Conservation (phyloP, 2,113 vertebrate genomes). For the Passerina amoena region DNA sequence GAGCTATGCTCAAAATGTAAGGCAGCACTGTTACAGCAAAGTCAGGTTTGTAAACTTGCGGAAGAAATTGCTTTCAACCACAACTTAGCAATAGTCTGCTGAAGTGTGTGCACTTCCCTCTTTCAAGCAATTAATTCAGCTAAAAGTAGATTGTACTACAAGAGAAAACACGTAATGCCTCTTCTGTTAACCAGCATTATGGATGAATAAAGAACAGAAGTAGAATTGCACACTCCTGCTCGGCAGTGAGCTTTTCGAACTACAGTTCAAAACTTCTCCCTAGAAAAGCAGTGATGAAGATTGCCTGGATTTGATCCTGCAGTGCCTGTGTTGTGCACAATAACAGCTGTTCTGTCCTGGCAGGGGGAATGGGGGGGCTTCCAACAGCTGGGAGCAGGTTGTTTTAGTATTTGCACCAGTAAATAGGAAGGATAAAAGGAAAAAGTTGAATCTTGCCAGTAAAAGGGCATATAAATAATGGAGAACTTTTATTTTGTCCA, state of each 20-base stretch:
- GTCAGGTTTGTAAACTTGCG: neutral
- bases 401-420: neutral
- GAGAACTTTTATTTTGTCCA: neutral
- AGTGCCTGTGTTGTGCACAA: neutral
- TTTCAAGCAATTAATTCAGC: neutral
- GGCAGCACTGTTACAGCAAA: neutral
- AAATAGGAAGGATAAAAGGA: conserved; percentile 17
- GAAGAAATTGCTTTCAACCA: neutral
- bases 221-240: neutral
- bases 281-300: neutral
- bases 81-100: neutral
- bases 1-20: neutral
- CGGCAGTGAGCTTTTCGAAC: neutral
- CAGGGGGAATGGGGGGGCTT: neutral
- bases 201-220: neutral
- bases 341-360: neutral
- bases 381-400: neutral
- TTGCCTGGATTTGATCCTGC: neutral
- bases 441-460: neutral
- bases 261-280: neutral
- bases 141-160: neutral
- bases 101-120: neutral
- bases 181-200: neutral
- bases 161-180: neutral
- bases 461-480: neutral